phyloP scores from a whole-genome alignment of 2,888 invertebrate species.

The Drosophila pegasa region DNA sequence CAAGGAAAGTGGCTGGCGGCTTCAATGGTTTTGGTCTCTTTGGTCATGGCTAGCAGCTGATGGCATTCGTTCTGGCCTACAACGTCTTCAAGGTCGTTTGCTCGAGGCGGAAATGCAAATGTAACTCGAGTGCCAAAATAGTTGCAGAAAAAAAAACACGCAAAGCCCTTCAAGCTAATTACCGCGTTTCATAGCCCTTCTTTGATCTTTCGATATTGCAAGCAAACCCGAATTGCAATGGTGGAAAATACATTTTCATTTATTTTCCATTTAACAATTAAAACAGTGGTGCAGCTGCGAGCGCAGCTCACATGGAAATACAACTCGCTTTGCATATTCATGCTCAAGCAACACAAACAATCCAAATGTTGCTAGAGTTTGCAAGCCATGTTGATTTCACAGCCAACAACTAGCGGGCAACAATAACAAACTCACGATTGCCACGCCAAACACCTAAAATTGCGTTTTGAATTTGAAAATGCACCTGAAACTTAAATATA shows the following conservation, averaged over 20 bases:
- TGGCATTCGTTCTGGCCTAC: slow-evolving; percentile 36
- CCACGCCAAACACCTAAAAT: neutral
- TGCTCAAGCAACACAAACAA: slow-evolving; percentile 4
- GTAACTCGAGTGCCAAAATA: slow-evolving; percentile 22
- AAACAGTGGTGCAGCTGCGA: neutral
- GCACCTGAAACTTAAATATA: neutral
- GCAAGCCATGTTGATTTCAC: slow-evolving; percentile 9
- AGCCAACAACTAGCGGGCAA: slow-evolving; percentile 1
- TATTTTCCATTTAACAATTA: slow-evolving; percentile 8
- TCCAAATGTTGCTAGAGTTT: slow-evolving; percentile 2
- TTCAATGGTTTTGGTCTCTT: slow-evolving; percentile 58
- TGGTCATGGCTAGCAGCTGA: slow-evolving; percentile 26
- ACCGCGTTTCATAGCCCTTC: neutral
- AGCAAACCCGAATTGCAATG: neutral
- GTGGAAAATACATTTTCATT: neutral
- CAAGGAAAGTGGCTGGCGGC: slow-evolving; percentile 52
- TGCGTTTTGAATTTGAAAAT: neutral
- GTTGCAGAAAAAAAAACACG: slow-evolving; percentile 9
- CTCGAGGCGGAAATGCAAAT: slow-evolving; percentile 48
- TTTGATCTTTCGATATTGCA: neutral
- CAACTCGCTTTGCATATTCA: slow-evolving; percentile 11
- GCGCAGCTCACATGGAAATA: slow-evolving; percentile 1
- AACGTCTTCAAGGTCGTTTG: slow-evolving; percentile 55
- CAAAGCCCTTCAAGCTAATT: slow-evolving; percentile 1
- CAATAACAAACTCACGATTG: slow-evolving; percentile 2